Base-by-base conservation (phyloP, 2,113 vertebrate species). In the Eudyptes chrysolophus region DNA sequence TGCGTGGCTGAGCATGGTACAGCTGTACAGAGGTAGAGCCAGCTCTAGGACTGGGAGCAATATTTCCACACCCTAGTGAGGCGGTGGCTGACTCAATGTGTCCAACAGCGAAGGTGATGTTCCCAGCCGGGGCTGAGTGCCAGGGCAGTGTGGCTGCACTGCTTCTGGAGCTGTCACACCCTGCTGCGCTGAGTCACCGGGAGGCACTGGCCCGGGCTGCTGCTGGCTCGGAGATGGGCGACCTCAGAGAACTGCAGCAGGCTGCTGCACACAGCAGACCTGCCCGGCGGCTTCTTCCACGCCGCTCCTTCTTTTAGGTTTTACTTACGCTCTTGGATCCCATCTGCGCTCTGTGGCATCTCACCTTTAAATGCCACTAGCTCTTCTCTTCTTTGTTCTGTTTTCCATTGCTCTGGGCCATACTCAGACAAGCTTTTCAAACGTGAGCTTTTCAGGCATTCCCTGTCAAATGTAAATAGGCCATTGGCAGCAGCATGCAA, bases 1-100 rank as follows among this genome's bases (percentile, higher is more conserved):
- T 24, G 7, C 9, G 0, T 2, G 21, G 30, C 87, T 46, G 27
- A 65, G 60, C 14, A 3, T 0, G 6, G 51, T 7, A 16, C 62
- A 25, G 2, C 14, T 9, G 0, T 9, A 34, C 27, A 42, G 76
- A 44, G 30, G 22, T 15, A 25, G 7, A 42, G 49, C 22, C 91
- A 66, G 76, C 16, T 52, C 61, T 24, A 7, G 57, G 46, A n/a
- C 87, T 7, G 4, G 16, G 25, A 34, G 66, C 44, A 51, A 1
- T 62, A 78, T 91, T 92, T 92, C 93, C 68, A 49, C 91, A 90
- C 66, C 36, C 60, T 7, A 18, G 40, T 2, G 9, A 60, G 1
- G 12, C 44, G 30, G 48, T 11, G 52, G 36, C 68, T 90, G 76
- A 65, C 44, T 77, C 71, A 40, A 2, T 4, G 38, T 24, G 27